Evolutionary conservation across 2,113 vertebrate genomes (phyloP).

Genomic region (Trachemys scripta): DNA sequence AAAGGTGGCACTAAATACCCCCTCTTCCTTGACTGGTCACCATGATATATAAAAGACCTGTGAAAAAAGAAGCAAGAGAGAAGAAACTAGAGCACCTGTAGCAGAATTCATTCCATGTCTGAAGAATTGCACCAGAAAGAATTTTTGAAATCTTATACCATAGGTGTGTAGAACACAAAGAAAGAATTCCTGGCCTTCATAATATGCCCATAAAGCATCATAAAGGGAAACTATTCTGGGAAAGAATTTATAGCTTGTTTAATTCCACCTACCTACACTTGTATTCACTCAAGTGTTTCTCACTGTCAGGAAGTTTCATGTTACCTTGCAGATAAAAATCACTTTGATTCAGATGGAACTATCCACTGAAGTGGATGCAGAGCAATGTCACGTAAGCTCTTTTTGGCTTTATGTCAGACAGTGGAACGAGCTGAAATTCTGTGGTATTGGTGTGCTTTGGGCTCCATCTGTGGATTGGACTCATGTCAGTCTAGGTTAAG

Average conservation of each 20-base stretch:
- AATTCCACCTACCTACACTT: neutral
- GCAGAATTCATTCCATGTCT: neutral
- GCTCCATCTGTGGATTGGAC: neutral
- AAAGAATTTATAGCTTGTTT: neutral
- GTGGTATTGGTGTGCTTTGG: neutral
- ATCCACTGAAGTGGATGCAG: neutral
- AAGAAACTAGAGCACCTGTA: neutral
- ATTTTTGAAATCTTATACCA: neutral
- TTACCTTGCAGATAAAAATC: neutral
- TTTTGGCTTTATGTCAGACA: neutral
- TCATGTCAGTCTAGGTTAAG: neutral
- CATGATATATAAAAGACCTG: neutral
- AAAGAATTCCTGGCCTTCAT: neutral
- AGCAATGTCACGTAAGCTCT: neutral
- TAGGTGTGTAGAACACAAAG: neutral
- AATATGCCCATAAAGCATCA: neutral
- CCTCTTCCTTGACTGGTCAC: neutral
- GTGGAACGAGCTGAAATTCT: neutral
- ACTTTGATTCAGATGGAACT: neutral
- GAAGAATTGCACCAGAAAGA: neutral
- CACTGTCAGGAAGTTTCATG: neutral
- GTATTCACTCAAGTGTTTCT: neutral
- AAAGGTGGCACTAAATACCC: neutral
- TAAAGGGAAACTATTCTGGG: neutral
- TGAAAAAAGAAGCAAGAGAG: neutral